A percentile compares a stretch with the other conserved stretches of the same genome.
Conservation (phyloP, 2,888 invertebrate species). For the Patella pellucida region DNA sequence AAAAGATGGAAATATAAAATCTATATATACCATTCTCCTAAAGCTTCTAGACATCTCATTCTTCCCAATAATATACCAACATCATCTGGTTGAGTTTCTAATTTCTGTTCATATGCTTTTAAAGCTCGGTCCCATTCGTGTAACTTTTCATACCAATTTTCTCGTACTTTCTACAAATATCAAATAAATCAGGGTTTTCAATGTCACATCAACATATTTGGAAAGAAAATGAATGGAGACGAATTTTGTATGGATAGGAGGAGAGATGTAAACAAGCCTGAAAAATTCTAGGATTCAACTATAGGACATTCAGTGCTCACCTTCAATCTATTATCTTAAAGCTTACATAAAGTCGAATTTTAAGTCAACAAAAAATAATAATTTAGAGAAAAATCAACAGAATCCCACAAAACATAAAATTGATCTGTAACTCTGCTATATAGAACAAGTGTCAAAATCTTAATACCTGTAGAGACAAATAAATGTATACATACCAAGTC, state of each 20-base stretch:
- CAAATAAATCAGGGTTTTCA: background rate
- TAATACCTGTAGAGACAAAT: too few species aligned
- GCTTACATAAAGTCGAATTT: too few species aligned
- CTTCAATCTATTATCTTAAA: too few species aligned
- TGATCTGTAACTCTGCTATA: too few species aligned
- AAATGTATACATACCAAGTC: constrained; percentile 59
- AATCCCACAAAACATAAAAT: too few species aligned
- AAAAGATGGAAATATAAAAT: background rate
- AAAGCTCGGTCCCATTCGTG: constrained; percentile 99
- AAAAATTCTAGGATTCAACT: too few species aligned
- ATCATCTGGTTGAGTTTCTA: constrained; percentile 71
- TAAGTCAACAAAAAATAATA: too few species aligned
- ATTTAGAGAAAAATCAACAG: too few species aligned
- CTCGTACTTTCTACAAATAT: constrained; percentile 74
- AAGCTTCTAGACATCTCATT: constrained; percentile 95
- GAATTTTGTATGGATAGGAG: too few species aligned
- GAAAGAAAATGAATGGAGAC: background rate
- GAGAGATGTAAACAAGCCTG: too few species aligned
- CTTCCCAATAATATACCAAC: constrained; percentile 79
- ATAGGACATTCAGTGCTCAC: too few species aligned
- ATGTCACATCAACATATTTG: background rate
- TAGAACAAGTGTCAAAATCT: too few species aligned
- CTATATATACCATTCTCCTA: constrained; percentile 92
- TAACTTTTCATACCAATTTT: constrained; percentile 98
- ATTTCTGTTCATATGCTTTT: constrained; percentile 85